Evolutionary conservation across 2,113 vertebrate genomes (phyloP).

Genomic region (Microtus pennsylvanicus): DNA sequence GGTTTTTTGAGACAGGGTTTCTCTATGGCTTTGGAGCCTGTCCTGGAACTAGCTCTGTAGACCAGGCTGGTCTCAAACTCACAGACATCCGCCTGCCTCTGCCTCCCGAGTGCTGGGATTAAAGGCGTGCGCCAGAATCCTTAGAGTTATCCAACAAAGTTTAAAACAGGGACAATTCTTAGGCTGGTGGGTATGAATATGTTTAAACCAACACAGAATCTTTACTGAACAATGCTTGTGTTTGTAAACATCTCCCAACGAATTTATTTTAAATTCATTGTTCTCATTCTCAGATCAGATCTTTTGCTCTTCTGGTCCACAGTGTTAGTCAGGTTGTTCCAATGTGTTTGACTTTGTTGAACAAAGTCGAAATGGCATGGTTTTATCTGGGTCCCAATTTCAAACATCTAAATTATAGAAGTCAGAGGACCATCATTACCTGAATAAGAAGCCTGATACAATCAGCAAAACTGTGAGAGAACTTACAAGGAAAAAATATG

Average conservation of each 20-base stretch:
- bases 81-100: too few relatives aligned
- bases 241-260: background rate
- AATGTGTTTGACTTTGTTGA: background rate
- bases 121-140: too few relatives aligned
- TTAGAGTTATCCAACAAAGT: background rate
- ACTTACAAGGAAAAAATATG: background rate
- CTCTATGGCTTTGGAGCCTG: too few relatives aligned
- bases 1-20: too few relatives aligned
- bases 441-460: background rate
- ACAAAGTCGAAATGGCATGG: background rate
- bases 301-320: background rate
- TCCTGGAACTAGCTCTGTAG: too few relatives aligned
- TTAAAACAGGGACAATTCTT: background rate
- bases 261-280: background rate
- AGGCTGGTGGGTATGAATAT: background rate
- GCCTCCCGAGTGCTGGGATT: too few relatives aligned
- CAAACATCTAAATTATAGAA: background rate
- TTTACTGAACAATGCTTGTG: background rate
- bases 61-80: too few relatives aligned
- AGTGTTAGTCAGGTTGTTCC: background rate
- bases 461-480: background rate
- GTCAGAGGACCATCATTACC: background rate
- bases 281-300: background rate
- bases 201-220: background rate
- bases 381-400: background rate